Percentiles rank a stretch among this genome's conserved stretches.
Conservation (phyloP, 2,888 invertebrate species). For the Seira ritae region DNA sequence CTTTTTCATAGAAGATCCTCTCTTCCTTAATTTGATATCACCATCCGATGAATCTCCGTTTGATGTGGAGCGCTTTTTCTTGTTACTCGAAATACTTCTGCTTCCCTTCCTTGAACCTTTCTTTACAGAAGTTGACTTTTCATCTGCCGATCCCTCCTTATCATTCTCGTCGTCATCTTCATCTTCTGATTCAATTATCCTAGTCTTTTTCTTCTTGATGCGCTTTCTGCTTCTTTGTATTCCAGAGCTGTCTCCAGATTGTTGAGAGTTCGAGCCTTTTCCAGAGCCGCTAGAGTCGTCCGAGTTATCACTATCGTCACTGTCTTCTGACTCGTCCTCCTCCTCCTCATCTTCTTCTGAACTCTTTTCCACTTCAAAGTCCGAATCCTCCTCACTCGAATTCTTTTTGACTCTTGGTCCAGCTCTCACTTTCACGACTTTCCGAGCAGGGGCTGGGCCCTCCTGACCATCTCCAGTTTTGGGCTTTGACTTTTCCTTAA, state of each 20-base stretch:
- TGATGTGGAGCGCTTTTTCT: constrained; percentile 39
- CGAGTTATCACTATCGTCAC: constrained; percentile 64
- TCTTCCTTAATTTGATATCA: constrained; percentile 13
- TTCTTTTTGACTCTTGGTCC: constrained; percentile 65
- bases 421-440: constrained; percentile 44
- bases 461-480: constrained; percentile 35
- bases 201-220: constrained; percentile 41
- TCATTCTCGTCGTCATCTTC: constrained; percentile 40
- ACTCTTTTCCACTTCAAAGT: constrained; percentile 77
- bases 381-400: constrained; percentile 79
- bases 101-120: constrained; percentile 32
- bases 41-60: constrained; percentile 45
- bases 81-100: constrained; percentile 49
- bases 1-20: constrained; percentile 13
- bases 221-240: constrained; percentile 44
- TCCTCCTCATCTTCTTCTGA: constrained; percentile 71
- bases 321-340: constrained; percentile 73
- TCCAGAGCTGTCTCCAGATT: constrained; percentile 51
- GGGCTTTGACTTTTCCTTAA: constrained; percentile 64
- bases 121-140: constrained; percentile 24
- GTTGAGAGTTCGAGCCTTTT: constrained; percentile 45
- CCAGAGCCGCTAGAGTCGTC: constrained; percentile 40
- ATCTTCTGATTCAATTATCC: constrained; percentile 54
- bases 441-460: background rate
- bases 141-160: constrained; percentile 46